These are phyloP conservation scores for Aplochiton taeniatus DNA, from an alignment of 2,797 vertebrate genomes.

Conservation along the genomic window DNA sequence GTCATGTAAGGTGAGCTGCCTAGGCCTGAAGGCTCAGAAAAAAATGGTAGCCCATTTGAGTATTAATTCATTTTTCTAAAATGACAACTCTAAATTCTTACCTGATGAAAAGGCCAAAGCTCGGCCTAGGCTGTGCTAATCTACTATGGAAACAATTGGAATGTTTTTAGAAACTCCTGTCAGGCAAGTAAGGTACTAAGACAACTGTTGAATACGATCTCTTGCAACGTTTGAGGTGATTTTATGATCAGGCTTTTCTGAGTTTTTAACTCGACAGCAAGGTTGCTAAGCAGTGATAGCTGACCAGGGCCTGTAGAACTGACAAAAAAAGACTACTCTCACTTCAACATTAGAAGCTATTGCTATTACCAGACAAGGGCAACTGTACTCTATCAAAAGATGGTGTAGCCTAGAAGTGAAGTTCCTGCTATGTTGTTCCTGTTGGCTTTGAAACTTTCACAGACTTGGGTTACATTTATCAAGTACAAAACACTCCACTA, in stretches of 20 bases:
- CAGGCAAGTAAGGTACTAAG: background rate
- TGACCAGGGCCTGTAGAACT: too few species aligned
- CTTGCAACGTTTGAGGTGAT: conserved; percentile 16
- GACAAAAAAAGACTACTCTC: too few species aligned
- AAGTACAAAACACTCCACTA: conserved; percentile 17
- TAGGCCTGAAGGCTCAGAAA: too few species aligned
- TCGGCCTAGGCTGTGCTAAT: too few species aligned
- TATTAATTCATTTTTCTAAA: too few species aligned
- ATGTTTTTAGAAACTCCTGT: background rate
- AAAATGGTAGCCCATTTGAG: too few species aligned
- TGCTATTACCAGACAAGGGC: conserved; percentile 5
- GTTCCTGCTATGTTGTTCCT: background rate
- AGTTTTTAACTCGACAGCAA: background rate
- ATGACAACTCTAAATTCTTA: too few species aligned
- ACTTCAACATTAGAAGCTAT: too few species aligned
- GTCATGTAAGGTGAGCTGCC: too few species aligned
- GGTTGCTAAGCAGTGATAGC: too few species aligned
- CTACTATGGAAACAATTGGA: background rate
- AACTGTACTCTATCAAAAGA: conserved; percentile 2
- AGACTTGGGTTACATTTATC: conserved; percentile 37
- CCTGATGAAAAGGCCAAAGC: too few species aligned
- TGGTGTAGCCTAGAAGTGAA: background rate
- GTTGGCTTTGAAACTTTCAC: conserved; percentile 30
- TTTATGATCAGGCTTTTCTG: background rate
- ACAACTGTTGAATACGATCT: conserved; percentile 24